Base-by-base conservation (phyloP, 2,113 vertebrate genomes). In the Megalops atlanticus region DNA sequence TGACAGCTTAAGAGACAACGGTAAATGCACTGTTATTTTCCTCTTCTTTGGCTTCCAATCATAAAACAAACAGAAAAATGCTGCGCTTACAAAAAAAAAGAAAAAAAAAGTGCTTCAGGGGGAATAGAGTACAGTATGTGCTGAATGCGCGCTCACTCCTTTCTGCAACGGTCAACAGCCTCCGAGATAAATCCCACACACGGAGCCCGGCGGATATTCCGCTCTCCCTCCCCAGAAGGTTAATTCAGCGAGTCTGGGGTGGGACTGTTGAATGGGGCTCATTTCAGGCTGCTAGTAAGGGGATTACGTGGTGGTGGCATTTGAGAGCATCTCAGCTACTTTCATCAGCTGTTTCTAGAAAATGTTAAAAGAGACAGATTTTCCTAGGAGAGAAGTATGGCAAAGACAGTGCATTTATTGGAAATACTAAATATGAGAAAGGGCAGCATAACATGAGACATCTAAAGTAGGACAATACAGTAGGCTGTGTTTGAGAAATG, bases 311-410 rank as follows among this genome's bases (percentile, higher is more conserved):
- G 80, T 82, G 87, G 81, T 83, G 83, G 69, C 43, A 69, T 80
- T 80, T 78, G 77, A 84, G 83, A 78, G 73, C 82, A 86, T 88
- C 82, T 87, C 81, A 85, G 82, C 79, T 85, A 83, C 87, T 88
- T 80, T 80, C 64, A 74, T 88, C 85, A 74, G 81, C 83, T 85
- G 81, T 31, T 76, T 77, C 81, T n/a, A 24, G 54, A 82, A 41
- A 49, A 33, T 82, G 77, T 43, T 27, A 27, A 24, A 74, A 74
- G 71, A 74, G 58, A 75, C 10, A 82, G 12, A n/a, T 45, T 45
- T 45, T 45, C 14, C 14, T 31, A 31, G 31, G n/a, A 64, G 6
- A 64, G 49, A 64, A 64, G n/a, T 58, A 58, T 58, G 24, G 52
- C 52, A 58, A 58, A n/a, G 52, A 58, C 52, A 58, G 24, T 27